Conservation (phyloP, 1,140 invertebrate genomes). For the Pseudachorutes palmiensis region DNA sequence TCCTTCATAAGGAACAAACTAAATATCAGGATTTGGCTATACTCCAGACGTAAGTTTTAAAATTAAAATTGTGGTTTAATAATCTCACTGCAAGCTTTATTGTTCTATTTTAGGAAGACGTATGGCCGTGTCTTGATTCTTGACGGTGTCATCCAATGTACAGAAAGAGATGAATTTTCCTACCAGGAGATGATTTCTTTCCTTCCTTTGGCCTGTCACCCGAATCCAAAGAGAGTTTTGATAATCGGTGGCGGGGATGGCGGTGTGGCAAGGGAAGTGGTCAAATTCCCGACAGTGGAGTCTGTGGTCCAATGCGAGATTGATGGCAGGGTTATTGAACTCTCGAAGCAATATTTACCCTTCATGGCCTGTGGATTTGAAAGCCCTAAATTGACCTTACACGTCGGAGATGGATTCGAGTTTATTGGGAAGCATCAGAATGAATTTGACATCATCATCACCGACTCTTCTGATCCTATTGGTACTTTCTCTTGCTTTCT, state of each 20-base stretch:
- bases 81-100: constrained; percentile 11
- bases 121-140: constrained; percentile 83
- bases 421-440: constrained; percentile 78
- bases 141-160: constrained; percentile 95
- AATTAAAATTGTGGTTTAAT: not conserved
- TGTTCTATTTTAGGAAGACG: constrained; percentile 55
- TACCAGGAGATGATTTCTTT: constrained; percentile 99
- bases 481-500: constrained; percentile 46
- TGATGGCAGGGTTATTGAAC: constrained; percentile 80
- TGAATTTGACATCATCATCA: constrained; percentile 96
- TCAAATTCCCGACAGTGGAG: constrained; percentile 84
- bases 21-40: constrained; percentile 83
- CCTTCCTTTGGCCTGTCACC: constrained; percentile 82
- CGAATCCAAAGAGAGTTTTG: constrained; percentile 75
- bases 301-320: constrained; percentile 89
- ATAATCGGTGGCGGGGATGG: constrained; percentile 93
- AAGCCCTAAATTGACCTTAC: constrained; percentile 70
- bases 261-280: constrained; percentile 89
- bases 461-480: constrained; percentile 93
- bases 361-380: constrained; percentile 80
- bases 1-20: constrained; percentile 74
- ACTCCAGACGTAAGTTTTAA: constrained; percentile 68
- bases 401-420: constrained; percentile 88
- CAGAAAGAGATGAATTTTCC: constrained; percentile 90
- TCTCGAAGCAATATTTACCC: constrained; percentile 82